Conservation (phyloP, 2,797 vertebrate genomes). For the Phrynocephalus guinanensis region DNA sequence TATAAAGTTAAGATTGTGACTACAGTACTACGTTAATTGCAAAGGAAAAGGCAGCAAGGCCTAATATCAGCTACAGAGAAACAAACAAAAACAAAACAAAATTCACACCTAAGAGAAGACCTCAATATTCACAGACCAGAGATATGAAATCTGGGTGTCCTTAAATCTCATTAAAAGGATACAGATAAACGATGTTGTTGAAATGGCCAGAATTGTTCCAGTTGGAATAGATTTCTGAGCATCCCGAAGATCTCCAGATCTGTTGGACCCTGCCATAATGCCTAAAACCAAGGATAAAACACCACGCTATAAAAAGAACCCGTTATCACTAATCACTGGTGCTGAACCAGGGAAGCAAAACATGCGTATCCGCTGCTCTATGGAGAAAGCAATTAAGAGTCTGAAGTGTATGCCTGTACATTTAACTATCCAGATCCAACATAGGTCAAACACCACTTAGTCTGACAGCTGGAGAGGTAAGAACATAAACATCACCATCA, state of each 20-base stretch:
- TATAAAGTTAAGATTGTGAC: neutral
- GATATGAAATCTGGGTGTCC: neutral
- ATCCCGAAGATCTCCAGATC: constrained; percentile 93
- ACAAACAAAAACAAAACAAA: neutral
- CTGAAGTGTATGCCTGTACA: neutral
- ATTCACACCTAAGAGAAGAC: neutral
- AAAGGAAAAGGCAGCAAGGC: neutral
- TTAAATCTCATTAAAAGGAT: constrained; percentile 80
- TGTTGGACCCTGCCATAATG: constrained; percentile 97
- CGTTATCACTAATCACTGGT: neutral
- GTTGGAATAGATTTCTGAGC: constrained; percentile 96
- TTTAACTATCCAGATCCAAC: neutral
- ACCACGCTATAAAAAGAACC: constrained; percentile 56
- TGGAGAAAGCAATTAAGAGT: neutral
- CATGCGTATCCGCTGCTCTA: neutral
- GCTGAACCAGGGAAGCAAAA: neutral
- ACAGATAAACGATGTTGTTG: constrained; percentile 94
- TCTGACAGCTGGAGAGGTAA: neutral
- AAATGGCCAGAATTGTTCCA: constrained; percentile 94
- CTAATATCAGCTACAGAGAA: neutral
- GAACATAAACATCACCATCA: neutral
- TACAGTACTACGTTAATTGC: neutral
- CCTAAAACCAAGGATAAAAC: constrained; percentile 76
- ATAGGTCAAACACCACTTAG: neutral
- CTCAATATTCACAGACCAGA: neutral